These are phyloP conservation scores for Corydoras sp. DNA, from an alignment of 2,113 vertebrate genomes.

Conservation along the genomic window DNA sequence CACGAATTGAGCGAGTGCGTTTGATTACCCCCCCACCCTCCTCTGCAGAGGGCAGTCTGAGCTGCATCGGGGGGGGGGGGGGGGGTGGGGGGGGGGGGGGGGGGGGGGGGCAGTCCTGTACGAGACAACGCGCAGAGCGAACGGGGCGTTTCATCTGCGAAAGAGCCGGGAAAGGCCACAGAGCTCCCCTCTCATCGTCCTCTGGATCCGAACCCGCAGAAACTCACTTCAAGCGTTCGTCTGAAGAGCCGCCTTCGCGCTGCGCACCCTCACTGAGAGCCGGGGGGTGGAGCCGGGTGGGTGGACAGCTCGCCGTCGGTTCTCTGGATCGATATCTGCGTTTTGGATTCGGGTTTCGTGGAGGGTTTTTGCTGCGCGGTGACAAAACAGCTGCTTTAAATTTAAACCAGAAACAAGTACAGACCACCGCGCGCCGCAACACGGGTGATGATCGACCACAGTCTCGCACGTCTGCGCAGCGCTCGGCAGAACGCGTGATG, in stretches of 20 bases:
- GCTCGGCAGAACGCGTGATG: no score
- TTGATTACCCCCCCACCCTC: slow-evolving; percentile 41
- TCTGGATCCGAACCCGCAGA: no score
- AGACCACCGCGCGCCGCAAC: no score
- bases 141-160: slow-evolving; percentile 12
- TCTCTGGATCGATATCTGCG: slow-evolving; percentile 24
- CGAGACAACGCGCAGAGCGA: slow-evolving; percentile 20
- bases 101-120: no score
- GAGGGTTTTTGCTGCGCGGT: no score
- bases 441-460: no score
- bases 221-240: slow-evolving; percentile 22
- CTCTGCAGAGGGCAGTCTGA: slow-evolving; percentile 29
- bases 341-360: slow-evolving; percentile 12
- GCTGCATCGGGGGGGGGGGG: slow-evolving; percentile 16
- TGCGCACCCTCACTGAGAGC: slow-evolving; percentile 7
- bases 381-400: no score
- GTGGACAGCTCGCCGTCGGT: slow-evolving; percentile 13
- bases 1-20: slow-evolving; percentile 34
- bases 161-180: slow-evolving; percentile 4
- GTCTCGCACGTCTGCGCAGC: no score
- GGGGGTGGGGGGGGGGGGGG: no score
- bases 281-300: slow-evolving; percentile 23
- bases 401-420: no score
- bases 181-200: slow-evolving; percentile 16
- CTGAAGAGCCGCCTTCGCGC: slow-evolving; percentile 10